These are phyloP conservation scores for Macrochelys suwanniensis DNA, from an alignment of 2,797 vertebrate species.

Conservation along the genomic window DNA sequence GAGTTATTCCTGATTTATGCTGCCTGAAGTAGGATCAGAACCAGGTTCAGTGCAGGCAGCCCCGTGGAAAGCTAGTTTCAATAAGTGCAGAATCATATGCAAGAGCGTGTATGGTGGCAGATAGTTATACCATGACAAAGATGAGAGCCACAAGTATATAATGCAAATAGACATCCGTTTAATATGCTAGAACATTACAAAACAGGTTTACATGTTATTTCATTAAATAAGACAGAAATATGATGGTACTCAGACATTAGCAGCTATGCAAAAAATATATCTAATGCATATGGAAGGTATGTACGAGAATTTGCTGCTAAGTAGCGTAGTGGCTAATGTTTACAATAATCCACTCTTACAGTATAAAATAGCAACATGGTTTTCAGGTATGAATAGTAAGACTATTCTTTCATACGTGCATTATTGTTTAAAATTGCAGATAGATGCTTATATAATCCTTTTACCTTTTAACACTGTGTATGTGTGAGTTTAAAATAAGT, in stretches of 20 bases:
- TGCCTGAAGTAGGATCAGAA: neutral
- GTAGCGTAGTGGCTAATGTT: slow-evolving; percentile 39
- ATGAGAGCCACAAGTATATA: neutral
- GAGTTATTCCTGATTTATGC: neutral
- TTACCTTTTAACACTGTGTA: neutral
- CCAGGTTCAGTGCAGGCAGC: neutral
- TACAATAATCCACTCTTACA: neutral
- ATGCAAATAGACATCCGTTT: slow-evolving; percentile 17
- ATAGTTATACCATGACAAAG: neutral
- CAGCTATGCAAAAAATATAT: slow-evolving; percentile 63
- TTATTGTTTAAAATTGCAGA: slow-evolving; percentile 4
- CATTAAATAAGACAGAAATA: slow-evolving; percentile 64
- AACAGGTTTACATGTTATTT: slow-evolving; percentile 10
- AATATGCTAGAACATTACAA: neutral
- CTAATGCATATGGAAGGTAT: slow-evolving; percentile 39
- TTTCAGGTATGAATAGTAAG: neutral
- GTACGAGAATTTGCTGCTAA: neutral
- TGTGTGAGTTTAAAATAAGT: neutral
- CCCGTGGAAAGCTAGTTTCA: neutral
- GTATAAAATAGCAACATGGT: neutral
- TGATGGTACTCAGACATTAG: slow-evolving; percentile 34
- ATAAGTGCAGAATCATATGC: neutral
- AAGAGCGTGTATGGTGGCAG: neutral
- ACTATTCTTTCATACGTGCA: neutral
- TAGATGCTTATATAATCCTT: neutral